Evolutionary conservation across 2,113 vertebrate genomes (phyloP).

Genomic region (Oryzias javanicus): DNA sequence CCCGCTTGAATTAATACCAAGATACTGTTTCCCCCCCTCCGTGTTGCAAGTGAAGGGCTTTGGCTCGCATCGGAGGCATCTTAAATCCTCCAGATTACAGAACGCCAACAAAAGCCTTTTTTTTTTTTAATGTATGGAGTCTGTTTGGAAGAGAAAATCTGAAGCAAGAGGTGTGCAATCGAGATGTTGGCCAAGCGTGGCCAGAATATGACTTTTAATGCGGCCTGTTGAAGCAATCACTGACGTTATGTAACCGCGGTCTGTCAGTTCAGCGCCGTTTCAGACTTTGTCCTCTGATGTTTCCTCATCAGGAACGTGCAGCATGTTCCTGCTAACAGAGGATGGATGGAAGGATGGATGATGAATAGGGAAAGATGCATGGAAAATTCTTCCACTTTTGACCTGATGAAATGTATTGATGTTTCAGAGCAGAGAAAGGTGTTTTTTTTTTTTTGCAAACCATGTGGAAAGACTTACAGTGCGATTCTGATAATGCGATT

Average conservation of each 20-base stretch:
- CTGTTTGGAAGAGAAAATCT: constrained; percentile 32
- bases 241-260: constrained; percentile 45
- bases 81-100: constrained; percentile 44
- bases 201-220: constrained; percentile 49
- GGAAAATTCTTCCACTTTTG: too few species aligned
- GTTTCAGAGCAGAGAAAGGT: too few species aligned
- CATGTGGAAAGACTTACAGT: constrained; percentile 64
- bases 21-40: constrained; percentile 32
- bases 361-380: too few species aligned
- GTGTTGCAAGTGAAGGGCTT: constrained; percentile 41
- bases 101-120: constrained; percentile 29
- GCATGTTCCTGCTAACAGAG: too few species aligned
- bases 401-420: too few species aligned
- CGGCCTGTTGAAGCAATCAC: constrained; percentile 46
- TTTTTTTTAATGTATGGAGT: constrained; percentile 20
- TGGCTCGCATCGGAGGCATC: constrained; percentile 42
- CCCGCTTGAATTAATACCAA: constrained; percentile 49
- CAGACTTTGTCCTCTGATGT: constrained; percentile 55
- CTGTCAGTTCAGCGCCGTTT: constrained; percentile 45
- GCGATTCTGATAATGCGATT: constrained; percentile 60
- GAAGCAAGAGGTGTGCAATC: constrained; percentile 28
- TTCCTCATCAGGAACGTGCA: constrained; percentile 53
- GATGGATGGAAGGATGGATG: too few species aligned
- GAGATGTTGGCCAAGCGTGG: constrained; percentile 41
- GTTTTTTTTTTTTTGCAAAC: constrained; percentile 53